A percentile compares a stretch with the other conserved stretches of the same genome.
phyloP scores from a whole-genome alignment of 2,797 vertebrate species.

The Microctenopoma lineatum region DNA sequence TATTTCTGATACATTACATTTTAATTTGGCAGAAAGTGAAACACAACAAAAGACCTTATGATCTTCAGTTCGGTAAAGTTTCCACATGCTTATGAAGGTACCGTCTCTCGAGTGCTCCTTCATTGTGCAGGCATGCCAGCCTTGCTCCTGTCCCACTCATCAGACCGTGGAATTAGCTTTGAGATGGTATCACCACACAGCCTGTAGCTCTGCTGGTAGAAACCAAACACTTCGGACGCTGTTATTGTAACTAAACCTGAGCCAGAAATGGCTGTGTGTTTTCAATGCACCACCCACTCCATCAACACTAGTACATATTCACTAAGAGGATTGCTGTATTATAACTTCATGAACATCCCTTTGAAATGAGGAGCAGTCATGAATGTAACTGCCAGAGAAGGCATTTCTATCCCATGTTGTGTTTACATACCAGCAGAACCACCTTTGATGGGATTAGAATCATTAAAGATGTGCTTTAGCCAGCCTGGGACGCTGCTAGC shows the following conservation, averaged over 20 bases:
- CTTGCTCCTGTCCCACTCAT: conserved; percentile 35
- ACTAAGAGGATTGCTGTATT: conserved; percentile 20
- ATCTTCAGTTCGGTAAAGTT: conserved; percentile 4
- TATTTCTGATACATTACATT: neutral
- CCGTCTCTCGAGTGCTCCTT: conserved; percentile 25
- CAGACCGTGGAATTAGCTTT: conserved; percentile 23
- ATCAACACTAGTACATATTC: neutral
- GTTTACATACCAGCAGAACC: conserved; percentile 72
- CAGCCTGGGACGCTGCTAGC: conserved; percentile 71
- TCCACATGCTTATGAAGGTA: conserved; percentile 19
- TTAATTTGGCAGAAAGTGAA: neutral
- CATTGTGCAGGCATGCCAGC: conserved; percentile 32
- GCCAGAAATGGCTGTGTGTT: neutral
- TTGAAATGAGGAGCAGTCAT: conserved; percentile 33
- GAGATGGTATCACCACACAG: conserved; percentile 40
- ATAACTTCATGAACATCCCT: conserved; percentile 28
- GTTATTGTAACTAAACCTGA: conserved; percentile 34
- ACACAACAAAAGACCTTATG: conserved; percentile 5
- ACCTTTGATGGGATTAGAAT: conserved; percentile 80
- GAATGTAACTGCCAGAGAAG: conserved; percentile 53
- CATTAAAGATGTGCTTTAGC: conserved; percentile 74
- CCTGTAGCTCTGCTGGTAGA: conserved; percentile 3
- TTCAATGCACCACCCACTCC: neutral
- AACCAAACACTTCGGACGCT: conserved; percentile 20
- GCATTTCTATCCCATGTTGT: conserved; percentile 68